These are phyloP conservation scores for Fissipunctia ypsillon DNA, from an alignment of 2,888 invertebrate species.

Conservation along the genomic window DNA sequence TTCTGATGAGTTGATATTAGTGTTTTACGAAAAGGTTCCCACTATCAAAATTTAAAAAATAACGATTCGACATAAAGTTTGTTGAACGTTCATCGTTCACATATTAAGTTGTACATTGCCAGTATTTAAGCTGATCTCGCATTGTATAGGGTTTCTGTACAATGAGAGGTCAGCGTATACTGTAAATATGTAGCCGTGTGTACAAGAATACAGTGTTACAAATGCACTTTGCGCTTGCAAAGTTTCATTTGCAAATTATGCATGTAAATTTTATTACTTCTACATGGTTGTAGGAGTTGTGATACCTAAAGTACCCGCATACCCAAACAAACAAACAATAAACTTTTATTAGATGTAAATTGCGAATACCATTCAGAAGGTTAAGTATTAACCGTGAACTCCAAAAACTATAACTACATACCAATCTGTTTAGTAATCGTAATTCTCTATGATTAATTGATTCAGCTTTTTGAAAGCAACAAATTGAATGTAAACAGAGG, in stretches of 20 bases:
- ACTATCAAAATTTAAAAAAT: no score
- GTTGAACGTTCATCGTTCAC: no score
- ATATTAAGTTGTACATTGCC: no score
- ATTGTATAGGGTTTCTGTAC: no score
- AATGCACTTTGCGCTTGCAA: background rate
- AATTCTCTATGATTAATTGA: constrained; percentile 34
- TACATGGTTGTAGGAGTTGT: background rate
- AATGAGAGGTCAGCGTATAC: no score
- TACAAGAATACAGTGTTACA: background rate
- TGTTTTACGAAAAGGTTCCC: no score
- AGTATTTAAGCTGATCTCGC: no score
- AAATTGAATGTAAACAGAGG: constrained; percentile 7
- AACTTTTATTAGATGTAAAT: constrained; percentile 27
- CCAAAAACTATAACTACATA: constrained; percentile 18
- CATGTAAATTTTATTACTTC: constrained; percentile 18
- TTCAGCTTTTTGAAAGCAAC: constrained; percentile 11
- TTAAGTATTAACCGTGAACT: constrained; percentile 40
- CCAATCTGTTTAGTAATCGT: background rate
- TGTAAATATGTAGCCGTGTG: no score
- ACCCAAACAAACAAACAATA: constrained; percentile 43
- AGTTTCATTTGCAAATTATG: constrained; percentile 14
- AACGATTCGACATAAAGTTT: no score
- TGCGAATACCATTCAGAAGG: constrained; percentile 28
- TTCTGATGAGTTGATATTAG: background rate
- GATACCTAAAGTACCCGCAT: constrained; percentile 31